phyloP scores from a whole-genome alignment of 2,888 invertebrate genomes.

The Cotesia congregata region DNA sequence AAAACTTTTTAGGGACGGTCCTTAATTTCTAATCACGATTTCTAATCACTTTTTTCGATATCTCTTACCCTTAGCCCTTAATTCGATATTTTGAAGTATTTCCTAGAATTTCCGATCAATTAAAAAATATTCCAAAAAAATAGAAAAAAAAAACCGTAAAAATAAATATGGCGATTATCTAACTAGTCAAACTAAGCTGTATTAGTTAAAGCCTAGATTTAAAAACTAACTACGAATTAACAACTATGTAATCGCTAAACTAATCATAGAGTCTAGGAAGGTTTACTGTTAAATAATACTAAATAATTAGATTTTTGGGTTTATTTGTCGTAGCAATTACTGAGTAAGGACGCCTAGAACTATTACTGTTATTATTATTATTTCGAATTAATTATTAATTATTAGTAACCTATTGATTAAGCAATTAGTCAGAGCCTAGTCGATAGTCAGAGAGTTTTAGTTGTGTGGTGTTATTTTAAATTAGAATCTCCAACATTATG shows the following conservation, averaged over 20 bases:
- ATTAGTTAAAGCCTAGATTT: constrained; percentile 65
- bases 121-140: constrained; percentile 17
- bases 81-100: background rate
- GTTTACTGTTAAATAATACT: constrained; percentile 33
- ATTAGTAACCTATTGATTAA: constrained; percentile 45
- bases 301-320: constrained; percentile 38
- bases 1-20: too few relatives aligned
- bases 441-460: constrained; percentile 64
- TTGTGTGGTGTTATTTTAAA: constrained; percentile 69
- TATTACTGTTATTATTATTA: constrained; percentile 25
- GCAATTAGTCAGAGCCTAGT: constrained; percentile 54
- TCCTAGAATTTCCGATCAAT: background rate
- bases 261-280: constrained; percentile 66
- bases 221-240: constrained; percentile 63
- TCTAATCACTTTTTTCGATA: too few relatives aligned
- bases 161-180: constrained; percentile 48
- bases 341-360: constrained; percentile 46
- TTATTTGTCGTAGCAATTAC: constrained; percentile 66
- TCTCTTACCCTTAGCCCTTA: too few relatives aligned
- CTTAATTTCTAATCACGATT: too few relatives aligned
- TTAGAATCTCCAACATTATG: constrained; percentile 68
- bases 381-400: background rate
- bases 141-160: constrained; percentile 3
- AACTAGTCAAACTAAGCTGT: constrained; percentile 67
- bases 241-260: constrained; percentile 62